Evolutionary conservation across 2,888 invertebrate species (phyloP), one percentile per base, ranked within the genome.

Genomic region (Conistra vaccinii): DNA sequence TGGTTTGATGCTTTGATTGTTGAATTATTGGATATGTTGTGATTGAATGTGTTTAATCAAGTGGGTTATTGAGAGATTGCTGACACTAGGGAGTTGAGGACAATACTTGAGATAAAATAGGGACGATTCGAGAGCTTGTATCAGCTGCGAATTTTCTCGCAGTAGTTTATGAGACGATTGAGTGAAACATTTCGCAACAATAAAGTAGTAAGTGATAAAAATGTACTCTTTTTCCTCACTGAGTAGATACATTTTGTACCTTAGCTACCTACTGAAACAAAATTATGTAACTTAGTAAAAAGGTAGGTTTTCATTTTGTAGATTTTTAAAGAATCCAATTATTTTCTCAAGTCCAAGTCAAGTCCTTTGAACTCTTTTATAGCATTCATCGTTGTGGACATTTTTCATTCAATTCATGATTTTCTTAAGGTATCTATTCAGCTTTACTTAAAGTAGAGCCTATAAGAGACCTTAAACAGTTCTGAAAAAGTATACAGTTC

Each of bases 1-100:
- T 86, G 82, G 85, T 84, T 83, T 81, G 85, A 87, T 83, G 85
- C 83, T 86, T 76, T 81, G 78, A 81, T 81, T 87, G 79, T 79
- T 79, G 62, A 76, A 77, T 72, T 53, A 77, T 66, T 58, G 68
- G 72, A 87, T 69, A 69, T 70, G 42, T 73, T 83, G 85, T 78
- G 66, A 84, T 71, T 78, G 69, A 65, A 76, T 73, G 62, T 23
- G 26, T 68, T 58, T 66, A 66, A 72, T 81, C 57, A 26, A 77
- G 60, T 70, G 42, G 26, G 51, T 60, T 78, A 58, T 69, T 62
- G 29, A 57, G 29, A 48, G 32, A 55, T 60, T 32, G 57, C 39
- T 58, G 23, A 71, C 53, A 62, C 61, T 62, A 48, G 45, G 53
- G 53, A 69, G 29, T 68, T 29, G 12, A 29, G 67, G 55, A 65